A percentile compares a stretch with the other conserved stretches of the same genome.
Conservation (phyloP, 2,888 invertebrate genomes). For the Trachelus stipa region DNA sequence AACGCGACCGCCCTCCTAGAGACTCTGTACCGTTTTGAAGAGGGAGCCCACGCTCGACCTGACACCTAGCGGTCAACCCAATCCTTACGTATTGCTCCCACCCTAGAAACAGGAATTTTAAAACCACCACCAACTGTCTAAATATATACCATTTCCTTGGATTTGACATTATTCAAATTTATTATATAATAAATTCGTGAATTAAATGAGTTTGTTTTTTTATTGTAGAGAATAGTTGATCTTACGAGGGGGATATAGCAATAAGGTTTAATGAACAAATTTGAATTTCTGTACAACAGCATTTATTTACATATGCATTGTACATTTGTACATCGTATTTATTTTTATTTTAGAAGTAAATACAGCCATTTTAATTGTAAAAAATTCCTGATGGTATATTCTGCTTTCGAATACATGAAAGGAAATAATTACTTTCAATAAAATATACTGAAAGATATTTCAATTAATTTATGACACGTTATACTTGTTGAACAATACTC, state of each 20-base stretch:
- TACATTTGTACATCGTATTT: neutral
- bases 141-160: neutral
- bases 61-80: slow-evolving; percentile 36
- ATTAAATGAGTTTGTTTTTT: neutral
- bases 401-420: neutral
- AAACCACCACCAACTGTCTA: neutral
- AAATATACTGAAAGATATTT: neutral
- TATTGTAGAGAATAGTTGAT: neutral
- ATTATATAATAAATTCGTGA: neutral
- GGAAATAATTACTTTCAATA: neutral
- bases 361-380: neutral
- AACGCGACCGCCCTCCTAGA: slow-evolving; percentile 55
- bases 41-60: slow-evolving; percentile 30
- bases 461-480: neutral
- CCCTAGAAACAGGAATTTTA: neutral
- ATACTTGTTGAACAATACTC: neutral
- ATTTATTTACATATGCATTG: neutral
- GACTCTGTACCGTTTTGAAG: slow-evolving; percentile 54
- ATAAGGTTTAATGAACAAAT: neutral
- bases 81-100: slow-evolving; percentile 10
- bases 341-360: neutral
- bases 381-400: neutral
- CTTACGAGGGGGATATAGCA: neutral
- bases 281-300: neutral
- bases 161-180: neutral